These are phyloP conservation scores for Botia kubotai DNA, from an alignment of 2,797 vertebrate genomes.

Conservation along the genomic window DNA sequence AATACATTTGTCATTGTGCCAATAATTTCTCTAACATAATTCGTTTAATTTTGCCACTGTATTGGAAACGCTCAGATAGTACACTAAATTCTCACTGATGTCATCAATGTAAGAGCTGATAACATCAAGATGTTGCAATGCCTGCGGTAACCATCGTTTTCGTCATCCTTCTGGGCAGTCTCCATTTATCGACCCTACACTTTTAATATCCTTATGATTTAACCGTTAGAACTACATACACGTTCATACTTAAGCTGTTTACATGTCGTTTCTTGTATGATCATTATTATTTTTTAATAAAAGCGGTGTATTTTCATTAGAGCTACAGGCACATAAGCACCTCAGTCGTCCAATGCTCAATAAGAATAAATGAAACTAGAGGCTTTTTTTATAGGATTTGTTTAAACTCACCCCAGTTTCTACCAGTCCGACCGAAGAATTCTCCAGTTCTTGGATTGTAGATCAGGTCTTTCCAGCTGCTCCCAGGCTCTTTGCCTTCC, in stretches of 20 bases:
- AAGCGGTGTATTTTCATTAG: neutral
- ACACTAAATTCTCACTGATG: slow-evolving; percentile 18
- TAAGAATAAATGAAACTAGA: neutral
- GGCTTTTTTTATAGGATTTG: neutral
- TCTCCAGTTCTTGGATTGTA: slow-evolving; percentile 89
- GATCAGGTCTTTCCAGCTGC: slow-evolving; percentile 89
- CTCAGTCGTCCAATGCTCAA: neutral
- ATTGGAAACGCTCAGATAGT: neutral
- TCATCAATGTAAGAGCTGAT: slow-evolving; percentile 46
- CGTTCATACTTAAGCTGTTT: neutral
- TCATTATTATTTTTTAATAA: neutral
- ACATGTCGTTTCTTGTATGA: neutral
- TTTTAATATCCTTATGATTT: neutral
- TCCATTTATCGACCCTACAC: neutral
- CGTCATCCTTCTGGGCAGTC: neutral
- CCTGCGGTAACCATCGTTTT: slow-evolving; percentile 11
- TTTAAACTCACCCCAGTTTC: slow-evolving; percentile 90
- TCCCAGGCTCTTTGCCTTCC: slow-evolving; percentile 77
- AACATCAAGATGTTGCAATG: slow-evolving; percentile 38
- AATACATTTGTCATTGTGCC: neutral
- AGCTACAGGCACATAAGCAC: neutral
- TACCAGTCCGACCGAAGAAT: slow-evolving; percentile 89
- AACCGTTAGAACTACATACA: neutral
- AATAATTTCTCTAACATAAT: neutral
- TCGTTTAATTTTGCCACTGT: neutral